Evolutionary conservation across 2,113 vertebrate genomes (phyloP).

Genomic region (Sphaerodactylus townsendi): DNA sequence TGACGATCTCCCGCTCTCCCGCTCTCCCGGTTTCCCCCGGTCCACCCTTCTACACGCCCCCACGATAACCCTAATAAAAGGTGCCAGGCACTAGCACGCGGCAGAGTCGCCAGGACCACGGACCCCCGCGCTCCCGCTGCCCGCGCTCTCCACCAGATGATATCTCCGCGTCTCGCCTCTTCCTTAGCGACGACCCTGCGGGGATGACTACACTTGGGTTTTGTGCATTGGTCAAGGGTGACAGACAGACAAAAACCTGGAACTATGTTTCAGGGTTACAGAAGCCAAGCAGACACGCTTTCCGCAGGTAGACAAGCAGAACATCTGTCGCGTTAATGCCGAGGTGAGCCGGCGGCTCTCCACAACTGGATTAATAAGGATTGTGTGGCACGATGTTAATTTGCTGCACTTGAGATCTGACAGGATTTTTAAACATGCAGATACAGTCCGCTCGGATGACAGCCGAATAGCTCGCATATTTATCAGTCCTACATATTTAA

Average conservation of each 20-base stretch:
- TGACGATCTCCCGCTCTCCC: too few relatives aligned
- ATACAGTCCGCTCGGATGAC: background rate
- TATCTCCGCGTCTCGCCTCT: too few relatives aligned
- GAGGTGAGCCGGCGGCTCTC: background rate
- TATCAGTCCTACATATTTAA: constrained; percentile 44
- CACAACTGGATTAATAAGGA: background rate
- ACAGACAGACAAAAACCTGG: background rate
- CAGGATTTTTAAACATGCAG: constrained; percentile 14
- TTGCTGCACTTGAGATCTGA: constrained; percentile 1
- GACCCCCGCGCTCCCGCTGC: too few relatives aligned
- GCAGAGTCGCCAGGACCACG: too few relatives aligned
- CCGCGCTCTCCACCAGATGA: too few relatives aligned
- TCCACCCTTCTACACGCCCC: too few relatives aligned
- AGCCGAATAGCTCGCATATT: constrained; percentile 29
- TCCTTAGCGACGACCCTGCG: too few relatives aligned
- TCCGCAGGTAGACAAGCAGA: background rate
- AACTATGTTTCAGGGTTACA: background rate
- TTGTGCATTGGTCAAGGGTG: background rate
- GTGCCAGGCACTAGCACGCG: too few relatives aligned
- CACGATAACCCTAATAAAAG: too few relatives aligned
- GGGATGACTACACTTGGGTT: too few relatives aligned
- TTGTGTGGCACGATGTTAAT: background rate
- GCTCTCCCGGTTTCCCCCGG: too few relatives aligned
- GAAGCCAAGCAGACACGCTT: background rate
- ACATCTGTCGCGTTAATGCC: background rate